A percentile compares a stretch with the other conserved stretches of the same genome.
Evolutionary conservation across 1,140 invertebrate species (phyloP).

Genomic region (Xylocopa sonorina): DNA sequence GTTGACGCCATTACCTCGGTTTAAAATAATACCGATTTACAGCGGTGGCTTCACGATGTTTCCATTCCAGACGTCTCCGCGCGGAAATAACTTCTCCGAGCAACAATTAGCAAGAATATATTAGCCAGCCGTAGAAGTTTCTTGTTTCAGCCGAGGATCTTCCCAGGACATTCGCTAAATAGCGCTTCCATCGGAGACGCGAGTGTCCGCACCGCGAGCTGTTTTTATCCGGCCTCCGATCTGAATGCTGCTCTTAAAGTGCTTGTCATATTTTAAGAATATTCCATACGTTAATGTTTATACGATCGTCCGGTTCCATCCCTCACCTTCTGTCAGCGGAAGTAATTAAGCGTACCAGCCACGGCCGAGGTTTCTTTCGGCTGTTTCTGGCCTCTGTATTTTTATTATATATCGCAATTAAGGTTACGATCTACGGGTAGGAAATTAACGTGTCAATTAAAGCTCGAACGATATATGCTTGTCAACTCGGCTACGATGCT

Average conservation of each 20-base stretch:
- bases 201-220: background rate
- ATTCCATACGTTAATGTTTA: background rate
- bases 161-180: background rate
- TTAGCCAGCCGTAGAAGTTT: background rate
- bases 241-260: background rate
- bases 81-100: no score
- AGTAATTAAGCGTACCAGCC: constrained; percentile 65
- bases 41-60: no score
- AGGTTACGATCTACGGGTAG: constrained; percentile 41
- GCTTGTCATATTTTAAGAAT: background rate
- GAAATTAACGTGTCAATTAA: constrained; percentile 79
- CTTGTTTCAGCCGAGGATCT: no score
- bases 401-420: constrained; percentile 62
- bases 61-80: no score
- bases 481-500: constrained; percentile 69
- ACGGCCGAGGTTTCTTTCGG: constrained; percentile 4
- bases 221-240: background rate
- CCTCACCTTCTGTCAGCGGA: constrained; percentile 17
- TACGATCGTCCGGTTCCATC: constrained; percentile 6
- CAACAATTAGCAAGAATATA: background rate
- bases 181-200: background rate
- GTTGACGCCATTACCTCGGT: no score
- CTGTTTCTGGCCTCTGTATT: constrained; percentile 48
- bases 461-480: constrained; percentile 75
- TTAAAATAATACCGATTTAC: no score